Evolutionary conservation across 2,888 invertebrate genomes (phyloP).

Genomic region (Embidobia sp.): DNA sequence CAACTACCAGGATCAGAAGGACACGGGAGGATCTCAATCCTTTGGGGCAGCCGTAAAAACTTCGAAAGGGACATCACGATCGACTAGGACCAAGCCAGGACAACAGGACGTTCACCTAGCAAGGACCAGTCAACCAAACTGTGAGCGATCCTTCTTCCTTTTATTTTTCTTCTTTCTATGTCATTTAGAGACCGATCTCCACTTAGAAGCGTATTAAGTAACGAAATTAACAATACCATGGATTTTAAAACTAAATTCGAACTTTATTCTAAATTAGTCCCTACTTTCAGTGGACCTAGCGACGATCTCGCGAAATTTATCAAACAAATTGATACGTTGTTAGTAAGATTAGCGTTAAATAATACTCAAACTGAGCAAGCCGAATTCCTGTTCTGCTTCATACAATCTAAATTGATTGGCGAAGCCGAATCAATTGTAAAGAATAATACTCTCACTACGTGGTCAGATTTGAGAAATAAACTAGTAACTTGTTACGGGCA

Average conservation of each 20-base stretch:
- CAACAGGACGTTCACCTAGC: too few species aligned
- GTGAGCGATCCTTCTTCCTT: too few species aligned
- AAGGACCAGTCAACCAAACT: too few species aligned
- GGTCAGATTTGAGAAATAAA: constrained; percentile 10
- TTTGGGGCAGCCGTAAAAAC: neutral
- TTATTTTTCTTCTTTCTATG: too few species aligned
- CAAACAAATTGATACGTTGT: neutral
- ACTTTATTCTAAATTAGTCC: constrained; percentile 1
- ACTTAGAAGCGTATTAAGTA: too few species aligned
- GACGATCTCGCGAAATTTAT: constrained; percentile 10
- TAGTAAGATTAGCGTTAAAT: constrained; percentile 5
- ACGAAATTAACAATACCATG: too few species aligned
- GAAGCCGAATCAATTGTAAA: constrained; percentile 11
- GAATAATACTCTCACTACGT: neutral
- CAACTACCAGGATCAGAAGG: neutral
- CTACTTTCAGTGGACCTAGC: neutral
- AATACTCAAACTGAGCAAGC: neutral
- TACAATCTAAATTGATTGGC: constrained; percentile 2
- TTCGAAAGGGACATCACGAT: neutral
- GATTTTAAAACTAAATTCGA: constrained; percentile 1
- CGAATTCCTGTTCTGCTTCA: constrained; percentile 8
- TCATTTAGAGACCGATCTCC: too few species aligned
- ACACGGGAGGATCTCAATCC: neutral
- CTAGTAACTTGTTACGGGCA: constrained; percentile 12
- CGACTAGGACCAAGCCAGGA: too few species aligned